Evolutionary conservation across 2,797 vertebrate species (phyloP), one percentile per base, ranked within the genome.

Genomic region (Meriones psammophilus): DNA sequence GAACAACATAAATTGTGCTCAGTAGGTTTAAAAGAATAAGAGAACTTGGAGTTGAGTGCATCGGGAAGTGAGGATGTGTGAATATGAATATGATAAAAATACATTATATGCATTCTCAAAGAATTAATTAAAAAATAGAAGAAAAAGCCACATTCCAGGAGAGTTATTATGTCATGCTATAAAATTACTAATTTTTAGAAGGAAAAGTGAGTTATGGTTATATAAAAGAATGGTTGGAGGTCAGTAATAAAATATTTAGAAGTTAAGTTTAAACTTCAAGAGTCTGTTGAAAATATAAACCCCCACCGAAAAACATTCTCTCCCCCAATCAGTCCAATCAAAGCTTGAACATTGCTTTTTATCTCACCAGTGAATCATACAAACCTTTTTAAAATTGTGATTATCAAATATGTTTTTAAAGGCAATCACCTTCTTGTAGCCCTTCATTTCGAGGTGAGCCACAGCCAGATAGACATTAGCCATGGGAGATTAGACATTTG

Each of bases 111-210:
- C 22, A 68, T 66, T 68, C 42, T 46, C 30, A 66, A 33, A 85
- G 62, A 66, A 66, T 46, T 66, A 46, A 66, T 68, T 68, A 33
- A 84, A 84, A 84, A 66, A 50, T 20, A 84, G 60, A 66, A 84
- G 81, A 50, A 50, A 68, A 50, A 22, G 62, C 4, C 28, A 50
- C 46, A 46, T 71, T 92, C 33, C 88, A 78, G 58, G 7, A 71
- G 80, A 78, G n/a, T 33, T 77, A 86, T 54, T 92, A 68, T 36
- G 42, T 39, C 62, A 84, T 68, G 87, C 60, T 60, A 77, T 1
- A 13, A 8, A 91, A 74, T 64, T 60, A 87, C 26, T 90, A 64
- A 88, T 42, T 92, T 97, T 81, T 94, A 84, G 50, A 2, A 20
- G n/a, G 73, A n/a, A 88, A 79, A n/a, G 76, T 46, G 74, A 46